phyloP scores from a whole-genome alignment of 1,140 invertebrate genomes.

The Helicorthomorpha holstii region DNA sequence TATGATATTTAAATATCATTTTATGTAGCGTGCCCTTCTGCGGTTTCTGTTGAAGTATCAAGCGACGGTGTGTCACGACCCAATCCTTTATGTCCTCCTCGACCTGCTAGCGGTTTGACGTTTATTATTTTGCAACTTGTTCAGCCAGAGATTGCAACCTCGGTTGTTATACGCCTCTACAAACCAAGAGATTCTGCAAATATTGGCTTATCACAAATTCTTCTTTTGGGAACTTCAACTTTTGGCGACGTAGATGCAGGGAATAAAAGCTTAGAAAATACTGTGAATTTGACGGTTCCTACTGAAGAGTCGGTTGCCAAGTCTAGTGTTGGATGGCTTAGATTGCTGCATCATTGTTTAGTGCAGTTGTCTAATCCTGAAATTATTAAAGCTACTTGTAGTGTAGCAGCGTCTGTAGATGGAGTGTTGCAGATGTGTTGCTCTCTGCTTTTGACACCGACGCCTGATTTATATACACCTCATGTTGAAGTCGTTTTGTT shows the following conservation, averaged over 20 bases:
- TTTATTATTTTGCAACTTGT: conserved; percentile 64
- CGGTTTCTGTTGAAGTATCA: conserved; percentile 65
- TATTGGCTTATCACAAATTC: conserved; percentile 70
- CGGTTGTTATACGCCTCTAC: conserved; percentile 44
- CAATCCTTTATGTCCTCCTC: conserved; percentile 47
- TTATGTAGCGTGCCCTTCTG: conserved; percentile 57
- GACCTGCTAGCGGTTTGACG: conserved; percentile 64
- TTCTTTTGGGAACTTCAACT: conserved; percentile 61
- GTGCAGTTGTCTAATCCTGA: conserved; percentile 24
- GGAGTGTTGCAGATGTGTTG: conserved; percentile 53
- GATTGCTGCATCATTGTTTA: conserved; percentile 47
- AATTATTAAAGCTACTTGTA: conserved; percentile 16
- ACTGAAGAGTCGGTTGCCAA: conserved; percentile 19
- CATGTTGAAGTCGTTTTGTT: conserved; percentile 28
- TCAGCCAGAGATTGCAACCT: conserved; percentile 51
- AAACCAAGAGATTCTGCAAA: conserved; percentile 71
- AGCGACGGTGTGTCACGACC: conserved; percentile 29
- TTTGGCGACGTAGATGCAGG: conserved; percentile 39
- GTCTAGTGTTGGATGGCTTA: conserved; percentile 41
- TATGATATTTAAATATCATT: background rate
- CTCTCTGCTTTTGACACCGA: conserved; percentile 49
- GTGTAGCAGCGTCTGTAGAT: conserved; percentile 39
- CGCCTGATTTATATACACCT: conserved; percentile 25
- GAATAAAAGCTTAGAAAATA: conserved; percentile 16
- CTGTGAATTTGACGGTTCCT: conserved; percentile 13